Conservation (phyloP, 2,797 vertebrate species). For the Gallirallus australis region DNA sequence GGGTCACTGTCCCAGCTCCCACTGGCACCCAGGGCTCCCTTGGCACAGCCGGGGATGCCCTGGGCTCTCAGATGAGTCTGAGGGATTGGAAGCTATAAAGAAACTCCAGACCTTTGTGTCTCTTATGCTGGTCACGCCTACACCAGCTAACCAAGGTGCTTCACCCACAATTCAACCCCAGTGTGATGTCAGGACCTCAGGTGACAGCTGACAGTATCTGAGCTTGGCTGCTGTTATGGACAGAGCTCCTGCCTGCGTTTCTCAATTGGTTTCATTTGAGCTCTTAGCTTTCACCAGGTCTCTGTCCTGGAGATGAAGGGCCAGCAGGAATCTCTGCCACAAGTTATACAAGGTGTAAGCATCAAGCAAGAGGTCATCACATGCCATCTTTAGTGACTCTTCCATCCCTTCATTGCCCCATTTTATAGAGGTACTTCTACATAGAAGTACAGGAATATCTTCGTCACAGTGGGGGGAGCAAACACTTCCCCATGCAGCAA, state of each 20-base stretch:
- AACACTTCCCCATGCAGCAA: accelerated
- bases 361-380: not conserved
- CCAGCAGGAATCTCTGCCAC: not conserved
- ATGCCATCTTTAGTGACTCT: not conserved
- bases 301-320: not conserved
- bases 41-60: not conserved
- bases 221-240: not conserved
- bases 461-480: accelerated
- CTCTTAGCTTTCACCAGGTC: not conserved
- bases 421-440: not conserved
- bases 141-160: not conserved
- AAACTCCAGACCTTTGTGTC: not conserved
- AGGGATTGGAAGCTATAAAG: not conserved
- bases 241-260: not conserved
- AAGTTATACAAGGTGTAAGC: not conserved
- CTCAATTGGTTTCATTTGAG: not conserved
- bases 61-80: not conserved
- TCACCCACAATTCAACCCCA: not conserved
- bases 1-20: not conserved
- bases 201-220: not conserved
- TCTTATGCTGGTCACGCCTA: not conserved
- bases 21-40: not conserved
- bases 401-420: not conserved
- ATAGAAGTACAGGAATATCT: not conserved
- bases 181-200: not conserved